These are phyloP conservation scores for Pimephales promelas DNA, from an alignment of 2,113 vertebrate species.

Conservation along the genomic window DNA sequence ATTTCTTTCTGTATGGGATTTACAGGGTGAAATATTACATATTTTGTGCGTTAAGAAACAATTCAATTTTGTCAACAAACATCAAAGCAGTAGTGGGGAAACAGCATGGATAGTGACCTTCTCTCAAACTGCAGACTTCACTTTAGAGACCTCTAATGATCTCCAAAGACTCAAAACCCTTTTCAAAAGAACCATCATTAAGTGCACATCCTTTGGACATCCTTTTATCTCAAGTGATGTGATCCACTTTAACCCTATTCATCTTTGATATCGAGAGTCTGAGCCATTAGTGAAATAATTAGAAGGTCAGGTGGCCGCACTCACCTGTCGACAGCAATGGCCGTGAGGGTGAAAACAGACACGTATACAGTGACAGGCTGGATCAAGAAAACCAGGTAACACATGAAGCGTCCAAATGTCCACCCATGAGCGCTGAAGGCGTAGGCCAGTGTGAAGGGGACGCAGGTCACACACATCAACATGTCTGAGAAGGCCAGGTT, in stretches of 20 bases:
- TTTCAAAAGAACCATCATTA: background rate
- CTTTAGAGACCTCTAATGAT: background rate
- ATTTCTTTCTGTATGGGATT: background rate
- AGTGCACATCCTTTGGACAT: background rate
- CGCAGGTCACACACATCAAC: constrained; percentile 82
- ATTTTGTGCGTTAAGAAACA: background rate
- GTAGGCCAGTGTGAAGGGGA: constrained; percentile 80
- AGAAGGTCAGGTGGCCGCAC: constrained; percentile 24
- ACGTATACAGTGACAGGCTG: constrained; percentile 79
- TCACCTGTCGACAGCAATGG: constrained; percentile 78
- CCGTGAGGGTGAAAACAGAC: constrained; percentile 79
- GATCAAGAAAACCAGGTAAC: constrained; percentile 80
- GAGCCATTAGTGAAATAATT: background rate
- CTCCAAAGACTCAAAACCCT: background rate
- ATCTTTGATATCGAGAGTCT: background rate
- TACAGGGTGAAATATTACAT: background rate
- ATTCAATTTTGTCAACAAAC: background rate
- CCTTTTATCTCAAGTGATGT: constrained; percentile 14
- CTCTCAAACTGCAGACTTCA: background rate
- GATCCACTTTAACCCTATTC: background rate
- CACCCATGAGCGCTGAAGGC: constrained; percentile 79
- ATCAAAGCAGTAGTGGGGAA: background rate
- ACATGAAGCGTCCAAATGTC: constrained; percentile 78
- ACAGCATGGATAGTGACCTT: background rate
- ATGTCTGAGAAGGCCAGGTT: constrained; percentile 85